These are phyloP conservation scores for Tympanuchus pallidicinctus DNA, from an alignment of 2,113 vertebrate species.

Conservation along the genomic window DNA sequence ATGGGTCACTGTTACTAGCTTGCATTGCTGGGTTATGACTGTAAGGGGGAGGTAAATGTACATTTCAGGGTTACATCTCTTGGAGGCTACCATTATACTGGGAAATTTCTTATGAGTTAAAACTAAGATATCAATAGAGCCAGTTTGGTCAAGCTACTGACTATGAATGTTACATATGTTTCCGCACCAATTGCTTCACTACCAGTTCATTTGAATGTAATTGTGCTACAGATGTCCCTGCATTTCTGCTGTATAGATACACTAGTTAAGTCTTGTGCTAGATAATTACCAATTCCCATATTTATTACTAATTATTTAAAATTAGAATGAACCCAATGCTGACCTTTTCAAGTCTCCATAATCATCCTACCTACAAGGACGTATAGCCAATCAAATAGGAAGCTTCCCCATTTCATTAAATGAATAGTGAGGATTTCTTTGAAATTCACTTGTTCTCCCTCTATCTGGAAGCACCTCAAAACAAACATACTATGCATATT, in stretches of 20 bases:
- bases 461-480: neutral
- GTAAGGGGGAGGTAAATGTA: neutral
- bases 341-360: neutral
- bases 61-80: neutral
- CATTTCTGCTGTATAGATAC: neutral
- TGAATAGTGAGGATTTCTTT: neutral
- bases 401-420: rapidly evolving
- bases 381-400: neutral
- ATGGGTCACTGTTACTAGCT: neutral
- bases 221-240: neutral
- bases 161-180: neutral
- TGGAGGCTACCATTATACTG: neutral
- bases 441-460: neutral
- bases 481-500: neutral
- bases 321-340: neutral
- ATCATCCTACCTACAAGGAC: neutral
- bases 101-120: neutral
- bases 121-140: neutral
- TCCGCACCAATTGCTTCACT: neutral
- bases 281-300: neutral
- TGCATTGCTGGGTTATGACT: neutral
- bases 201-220: neutral
- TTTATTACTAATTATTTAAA: neutral
- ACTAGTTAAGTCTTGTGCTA: neutral
- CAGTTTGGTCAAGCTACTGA: neutral